Percentiles rank a stretch among this genome's conserved stretches.
phyloP scores from a whole-genome alignment of 2,113 vertebrate species.

The Eudorcas thomsonii region DNA sequence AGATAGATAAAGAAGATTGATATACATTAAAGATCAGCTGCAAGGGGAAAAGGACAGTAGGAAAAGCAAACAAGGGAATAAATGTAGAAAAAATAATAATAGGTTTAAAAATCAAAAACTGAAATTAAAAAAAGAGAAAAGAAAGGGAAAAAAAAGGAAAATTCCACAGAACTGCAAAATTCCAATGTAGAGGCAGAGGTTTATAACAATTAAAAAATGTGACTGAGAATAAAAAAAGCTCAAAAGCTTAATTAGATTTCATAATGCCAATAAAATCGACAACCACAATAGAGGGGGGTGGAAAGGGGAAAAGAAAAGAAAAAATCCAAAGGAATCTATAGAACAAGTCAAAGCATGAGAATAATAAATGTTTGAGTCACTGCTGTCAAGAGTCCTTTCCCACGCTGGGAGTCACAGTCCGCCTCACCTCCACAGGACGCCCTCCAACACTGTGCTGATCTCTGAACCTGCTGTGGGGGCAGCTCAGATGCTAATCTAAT shows the following conservation, averaged over 20 bases:
- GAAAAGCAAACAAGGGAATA: not conserved
- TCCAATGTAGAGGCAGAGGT: not conserved
- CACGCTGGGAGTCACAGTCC: not conserved
- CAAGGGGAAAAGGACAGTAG: not conserved
- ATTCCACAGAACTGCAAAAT: not conserved
- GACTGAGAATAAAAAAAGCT: not conserved
- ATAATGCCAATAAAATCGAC: not conserved
- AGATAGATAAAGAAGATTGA: not conserved
- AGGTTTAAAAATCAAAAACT: not conserved
- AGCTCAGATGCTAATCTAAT: not conserved
- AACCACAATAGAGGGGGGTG: too few species aligned
- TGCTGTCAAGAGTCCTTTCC: not conserved
- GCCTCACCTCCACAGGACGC: rapidly evolving
- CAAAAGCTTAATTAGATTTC: not conserved
- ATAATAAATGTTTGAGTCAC: not conserved
- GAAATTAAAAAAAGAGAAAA: not conserved
- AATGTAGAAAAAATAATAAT: not conserved
- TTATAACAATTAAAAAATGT: not conserved
- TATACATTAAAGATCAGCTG: not conserved
- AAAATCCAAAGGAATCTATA: not conserved
- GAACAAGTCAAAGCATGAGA: not conserved
- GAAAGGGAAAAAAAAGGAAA: not conserved
- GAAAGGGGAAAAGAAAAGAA: not conserved
- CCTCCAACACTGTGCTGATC: not conserved
- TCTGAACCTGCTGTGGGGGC: not conserved